Evolutionary conservation across 2,797 vertebrate species (phyloP).

Genomic region (Phoebastria nigripes): DNA sequence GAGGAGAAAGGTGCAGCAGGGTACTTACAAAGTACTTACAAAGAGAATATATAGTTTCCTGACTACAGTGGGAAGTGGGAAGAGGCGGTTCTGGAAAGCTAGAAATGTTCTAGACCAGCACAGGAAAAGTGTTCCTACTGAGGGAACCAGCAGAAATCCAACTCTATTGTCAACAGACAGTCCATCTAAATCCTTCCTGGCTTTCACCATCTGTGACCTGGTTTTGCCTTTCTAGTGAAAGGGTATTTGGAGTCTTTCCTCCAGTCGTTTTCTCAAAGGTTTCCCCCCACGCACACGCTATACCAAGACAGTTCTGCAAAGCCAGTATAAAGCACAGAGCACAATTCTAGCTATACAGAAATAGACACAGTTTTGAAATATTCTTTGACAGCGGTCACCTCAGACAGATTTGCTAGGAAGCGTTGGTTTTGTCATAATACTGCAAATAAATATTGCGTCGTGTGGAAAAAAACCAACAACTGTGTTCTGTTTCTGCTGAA

Average conservation of each 20-base stretch:
- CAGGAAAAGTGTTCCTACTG: background rate
- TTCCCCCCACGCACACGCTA: rapidly evolving
- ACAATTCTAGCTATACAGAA: background rate
- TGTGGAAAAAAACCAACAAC: background rate
- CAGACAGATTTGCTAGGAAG: background rate
- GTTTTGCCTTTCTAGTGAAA: background rate
- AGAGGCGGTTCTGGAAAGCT: background rate
- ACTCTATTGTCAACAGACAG: too few species aligned
- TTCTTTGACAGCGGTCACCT: background rate
- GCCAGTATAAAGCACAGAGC: rapidly evolving
- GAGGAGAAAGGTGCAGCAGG: background rate
- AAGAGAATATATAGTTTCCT: background rate
- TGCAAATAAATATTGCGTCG: background rate
- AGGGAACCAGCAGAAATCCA: background rate
- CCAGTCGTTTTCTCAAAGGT: background rate
- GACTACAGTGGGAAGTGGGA: background rate
- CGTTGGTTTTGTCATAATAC: background rate
- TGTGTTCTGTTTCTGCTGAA: background rate
- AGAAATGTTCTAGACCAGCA: background rate
- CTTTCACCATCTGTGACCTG: background rate
- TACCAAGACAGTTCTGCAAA: background rate
- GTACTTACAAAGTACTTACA: rapidly evolving
- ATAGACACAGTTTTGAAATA: background rate
- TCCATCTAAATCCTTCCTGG: background rate
- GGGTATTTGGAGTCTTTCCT: too few species aligned